These are phyloP conservation scores for Erythrolamprus reginae DNA, from an alignment of 2,113 vertebrate genomes.

Conservation along the genomic window DNA sequence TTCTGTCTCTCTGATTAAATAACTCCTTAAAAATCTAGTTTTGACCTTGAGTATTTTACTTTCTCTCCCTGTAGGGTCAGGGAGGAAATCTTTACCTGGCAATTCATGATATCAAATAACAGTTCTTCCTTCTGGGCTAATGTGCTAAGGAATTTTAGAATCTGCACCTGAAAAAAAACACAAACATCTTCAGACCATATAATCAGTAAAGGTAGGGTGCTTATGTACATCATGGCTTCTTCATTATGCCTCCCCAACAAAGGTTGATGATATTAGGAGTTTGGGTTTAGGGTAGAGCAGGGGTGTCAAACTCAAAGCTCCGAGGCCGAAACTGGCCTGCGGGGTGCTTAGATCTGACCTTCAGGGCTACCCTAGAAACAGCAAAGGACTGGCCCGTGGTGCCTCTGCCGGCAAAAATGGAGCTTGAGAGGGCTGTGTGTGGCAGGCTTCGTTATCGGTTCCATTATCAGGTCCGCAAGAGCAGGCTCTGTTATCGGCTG, in stretches of 20 bases:
- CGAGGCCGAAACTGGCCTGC: too few relatives aligned
- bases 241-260: not conserved
- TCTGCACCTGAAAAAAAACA: slow-evolving; percentile 2
- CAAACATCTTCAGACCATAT: not conserved
- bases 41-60: not conserved
- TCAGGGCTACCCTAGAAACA: too few relatives aligned
- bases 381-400: too few relatives aligned
- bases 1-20: not conserved
- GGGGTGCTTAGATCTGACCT: too few relatives aligned
- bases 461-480: too few relatives aligned
- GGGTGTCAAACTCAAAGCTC: too few relatives aligned
- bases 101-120: slow-evolving; percentile 24
- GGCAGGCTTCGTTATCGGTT: too few relatives aligned
- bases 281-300: too few relatives aligned
- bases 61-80: not conserved
- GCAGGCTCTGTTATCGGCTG: too few relatives aligned
- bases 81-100: slow-evolving; percentile 7
- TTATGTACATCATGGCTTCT: not conserved
- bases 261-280: not conserved
- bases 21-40: not conserved
- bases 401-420: too few relatives aligned
- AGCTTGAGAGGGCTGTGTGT: too few relatives aligned
- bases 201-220: not conserved
- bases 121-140: slow-evolving; percentile 18
- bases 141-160: slow-evolving; percentile 17